Evolutionary conservation across 2,888 invertebrate genomes (phyloP), one percentile per base, ranked within the genome.

Genomic region (Steinernema hermaphroditum): DNA sequence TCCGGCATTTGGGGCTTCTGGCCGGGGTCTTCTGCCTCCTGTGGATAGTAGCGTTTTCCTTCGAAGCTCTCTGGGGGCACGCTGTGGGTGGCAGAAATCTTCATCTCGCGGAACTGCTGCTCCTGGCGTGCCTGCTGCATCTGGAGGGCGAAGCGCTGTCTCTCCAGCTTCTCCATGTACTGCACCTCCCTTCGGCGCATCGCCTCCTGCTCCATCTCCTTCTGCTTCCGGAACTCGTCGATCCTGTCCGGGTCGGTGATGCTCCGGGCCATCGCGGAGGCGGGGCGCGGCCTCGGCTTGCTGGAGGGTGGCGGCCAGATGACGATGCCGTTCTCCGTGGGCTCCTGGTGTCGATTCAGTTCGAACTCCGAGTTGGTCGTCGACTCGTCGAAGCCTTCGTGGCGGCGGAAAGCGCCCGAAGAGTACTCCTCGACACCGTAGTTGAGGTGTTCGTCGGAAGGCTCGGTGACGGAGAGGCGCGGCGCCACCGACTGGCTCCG

Each of bases 271-370:
- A 81, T 74, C 24, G 81, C 83, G 9, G 82, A 84, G 9, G 77
- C 77, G 0, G 81, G 77, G 6, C 83, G 74, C 1, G 77, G 77
- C 24, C 82, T 70, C 27, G 81, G 76, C 19, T 78, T 76, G 46
- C 50, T 34, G 16, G 77, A 77, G n/a, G 74, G 73, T n/a, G 84
- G 85, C 19, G 84, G 84, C 86, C 84, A 86, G 27, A 86, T 80
- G n/a, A 86, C 83, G 6, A 85, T 82, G 4, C 77, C 74, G 29
- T 69, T 69, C 24, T 74, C 57, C 12, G 37, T 37, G 6, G 68
- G 70, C 16, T 62, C 76, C 54, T 76, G 71, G 68, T 76, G 78
- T 19, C 74, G 72, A 19, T 78, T 72, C 24, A 82, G 72, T 49
- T 82, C 81, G 8, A 79, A 74, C 57, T 81, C 81, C 1, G 81